A percentile compares a stretch with the other conserved stretches of the same genome.
Evolutionary conservation across 2,113 vertebrate species (phyloP).

Genomic region (Vombatus ursinus): DNA sequence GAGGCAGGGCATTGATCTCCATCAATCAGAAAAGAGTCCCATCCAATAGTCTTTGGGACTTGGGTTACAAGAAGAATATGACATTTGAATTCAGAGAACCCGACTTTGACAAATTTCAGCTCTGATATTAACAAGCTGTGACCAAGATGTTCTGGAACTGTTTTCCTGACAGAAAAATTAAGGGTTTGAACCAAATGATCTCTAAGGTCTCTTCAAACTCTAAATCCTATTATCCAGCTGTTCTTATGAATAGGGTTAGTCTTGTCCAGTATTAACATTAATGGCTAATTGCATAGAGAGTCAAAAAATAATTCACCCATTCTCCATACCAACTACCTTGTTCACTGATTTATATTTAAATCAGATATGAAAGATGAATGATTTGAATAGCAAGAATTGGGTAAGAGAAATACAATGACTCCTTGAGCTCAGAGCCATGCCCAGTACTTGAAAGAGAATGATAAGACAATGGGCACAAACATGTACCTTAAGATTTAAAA

Average conservation of each 20-base stretch:
- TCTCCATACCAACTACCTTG: not conserved
- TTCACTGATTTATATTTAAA: not conserved
- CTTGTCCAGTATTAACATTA: not conserved
- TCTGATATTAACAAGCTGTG: too few relatives aligned
- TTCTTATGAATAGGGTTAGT: not conserved
- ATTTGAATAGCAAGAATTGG: not conserved
- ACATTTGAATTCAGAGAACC: too few relatives aligned
- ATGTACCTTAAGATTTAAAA: slow-evolving; percentile 58
- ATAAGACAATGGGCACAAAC: slow-evolving; percentile 36
- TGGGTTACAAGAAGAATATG: too few relatives aligned
- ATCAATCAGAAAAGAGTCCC: too few relatives aligned
- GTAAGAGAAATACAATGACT: not conserved
- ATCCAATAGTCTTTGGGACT: too few relatives aligned
- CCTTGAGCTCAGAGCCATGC: slow-evolving; percentile 21
- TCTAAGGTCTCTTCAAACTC: not conserved
- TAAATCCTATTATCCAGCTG: not conserved
- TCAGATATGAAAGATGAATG: not conserved
- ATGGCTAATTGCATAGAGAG: not conserved
- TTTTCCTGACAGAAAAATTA: too few relatives aligned
- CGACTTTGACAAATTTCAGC: too few relatives aligned
- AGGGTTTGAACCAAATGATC: too few relatives aligned
- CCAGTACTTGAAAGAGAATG: slow-evolving; percentile 53
- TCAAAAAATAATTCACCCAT: not conserved
- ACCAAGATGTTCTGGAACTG: too few relatives aligned
- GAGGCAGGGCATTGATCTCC: too few relatives aligned